Evolutionary conservation across 1,140 invertebrate genomes (phyloP).

Genomic region (Muscidifurax raptorellus): DNA sequence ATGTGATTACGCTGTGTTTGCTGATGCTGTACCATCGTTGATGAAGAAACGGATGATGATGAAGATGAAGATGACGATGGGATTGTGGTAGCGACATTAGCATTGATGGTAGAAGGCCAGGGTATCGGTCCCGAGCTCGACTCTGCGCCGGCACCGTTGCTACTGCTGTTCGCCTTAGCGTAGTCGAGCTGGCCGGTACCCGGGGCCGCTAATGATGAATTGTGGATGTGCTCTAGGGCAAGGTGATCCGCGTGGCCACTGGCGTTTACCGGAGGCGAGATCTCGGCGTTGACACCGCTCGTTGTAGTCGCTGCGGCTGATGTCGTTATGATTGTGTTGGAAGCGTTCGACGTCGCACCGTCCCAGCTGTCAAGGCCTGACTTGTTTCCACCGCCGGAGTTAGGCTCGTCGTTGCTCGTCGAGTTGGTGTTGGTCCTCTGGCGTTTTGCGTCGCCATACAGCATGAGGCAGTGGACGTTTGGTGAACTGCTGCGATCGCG

Average conservation of each 20-base stretch:
- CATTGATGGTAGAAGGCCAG: not conserved
- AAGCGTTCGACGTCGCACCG: not conserved
- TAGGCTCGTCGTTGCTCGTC: slow-evolving; percentile 29
- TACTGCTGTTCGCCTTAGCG: slow-evolving; percentile 13
- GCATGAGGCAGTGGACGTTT: slow-evolving; percentile 78
- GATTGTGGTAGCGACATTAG: slow-evolving; percentile 37
- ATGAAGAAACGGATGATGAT: slow-evolving; percentile 22
- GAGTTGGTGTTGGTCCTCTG: slow-evolving; percentile 66
- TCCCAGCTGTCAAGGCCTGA: slow-evolving; percentile 12
- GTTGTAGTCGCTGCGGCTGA: not conserved
- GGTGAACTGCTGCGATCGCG: slow-evolving; percentile 76
- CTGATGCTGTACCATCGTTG: slow-evolving; percentile 11
- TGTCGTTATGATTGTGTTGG: not conserved
- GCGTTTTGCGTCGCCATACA: slow-evolving; percentile 80
- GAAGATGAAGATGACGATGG: slow-evolving; percentile 50
- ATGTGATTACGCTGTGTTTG: slow-evolving; percentile 20
- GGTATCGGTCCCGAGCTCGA: slow-evolving; percentile 49
- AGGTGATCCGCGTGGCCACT: slow-evolving; percentile 33
- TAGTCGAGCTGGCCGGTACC: slow-evolving; percentile 20
- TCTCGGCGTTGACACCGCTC: slow-evolving; percentile 33
- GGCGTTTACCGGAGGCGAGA: slow-evolving; percentile 32
- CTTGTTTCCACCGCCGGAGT: not conserved
- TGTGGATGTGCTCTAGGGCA: slow-evolving; percentile 36
- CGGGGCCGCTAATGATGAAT: slow-evolving; percentile 8
- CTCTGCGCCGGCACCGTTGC: not conserved